phyloP scores from a whole-genome alignment of 2,888 invertebrate genomes.

The Dromius quadrimaculatus region DNA sequence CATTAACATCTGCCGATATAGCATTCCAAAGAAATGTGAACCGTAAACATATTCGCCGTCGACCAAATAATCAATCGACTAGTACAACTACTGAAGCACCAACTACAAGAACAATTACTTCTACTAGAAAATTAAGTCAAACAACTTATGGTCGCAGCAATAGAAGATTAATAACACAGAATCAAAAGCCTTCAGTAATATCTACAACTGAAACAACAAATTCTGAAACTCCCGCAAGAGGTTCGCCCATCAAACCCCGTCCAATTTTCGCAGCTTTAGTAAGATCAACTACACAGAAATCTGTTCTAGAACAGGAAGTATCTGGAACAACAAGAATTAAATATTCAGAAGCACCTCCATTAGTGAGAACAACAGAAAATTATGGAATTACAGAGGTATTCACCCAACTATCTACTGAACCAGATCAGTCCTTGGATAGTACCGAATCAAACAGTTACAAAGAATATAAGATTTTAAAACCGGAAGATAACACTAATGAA shows the following conservation, averaged over 20 bases:
- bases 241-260: not conserved
- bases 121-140: conserved; percentile 54
- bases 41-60: conserved; percentile 48
- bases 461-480: conserved; percentile 32
- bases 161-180: conserved; percentile 39
- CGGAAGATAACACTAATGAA: not conserved
- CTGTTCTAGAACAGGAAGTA: not conserved
- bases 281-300: conserved; percentile 27
- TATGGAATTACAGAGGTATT: conserved; percentile 13
- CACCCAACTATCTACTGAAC: not conserved
- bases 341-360: conserved; percentile 17
- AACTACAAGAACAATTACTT: conserved; percentile 54
- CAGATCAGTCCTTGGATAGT: conserved; percentile 19
- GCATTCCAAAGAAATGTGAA: conserved; percentile 39
- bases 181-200: conserved; percentile 20
- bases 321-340: conserved; percentile 18
- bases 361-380: conserved; percentile 25
- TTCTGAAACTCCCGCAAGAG: conserved; percentile 12
- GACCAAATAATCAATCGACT: conserved; percentile 54
- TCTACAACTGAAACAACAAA: conserved; percentile 27
- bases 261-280: conserved; percentile 42
- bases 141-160: conserved; percentile 52
- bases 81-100: conserved; percentile 61
- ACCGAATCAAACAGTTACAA: conserved; percentile 38
- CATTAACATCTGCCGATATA: conserved; percentile 70